Evolutionary conservation across 1,140 invertebrate species (phyloP), one percentile per base, ranked within the genome.

Genomic region (Drosophila quadrilineata): DNA sequence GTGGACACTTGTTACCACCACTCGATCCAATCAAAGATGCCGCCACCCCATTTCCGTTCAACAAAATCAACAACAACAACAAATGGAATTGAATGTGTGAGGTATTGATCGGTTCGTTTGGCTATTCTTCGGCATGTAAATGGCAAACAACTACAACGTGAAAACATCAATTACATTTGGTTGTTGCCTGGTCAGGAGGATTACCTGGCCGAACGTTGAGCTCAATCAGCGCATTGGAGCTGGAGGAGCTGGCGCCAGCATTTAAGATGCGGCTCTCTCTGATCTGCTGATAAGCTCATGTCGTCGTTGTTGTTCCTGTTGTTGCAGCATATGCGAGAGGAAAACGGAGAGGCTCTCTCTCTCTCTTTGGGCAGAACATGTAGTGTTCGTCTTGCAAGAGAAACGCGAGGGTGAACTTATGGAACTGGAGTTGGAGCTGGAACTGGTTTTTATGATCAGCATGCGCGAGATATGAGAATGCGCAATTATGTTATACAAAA

Each of bases 211-310:
- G 59, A 54, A 56, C 65, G 65, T 64, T 52, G 60, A 54, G 79
- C 75, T 85, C 79, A 85, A 85, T 85, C 79, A 86, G 80, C 79
- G 80, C 80, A 86, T 82, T 79, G 87, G 71, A 72, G 71, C 79
- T 87, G 86, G 86, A 75, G 87, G 71, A 72, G 71, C 79, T 87
- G 86, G 86, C 86, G 86, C 86, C 86, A 88, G 75, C 86, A 71
- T 88, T 88, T 88, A 88, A 88, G 86, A 88, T 88, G 86, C 86
- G 86, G 86, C 54, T 35, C 64, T 76, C 86, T 88, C 71, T 87
- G 86, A 88, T 84, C 73, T 88, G 62, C 69, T 88, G 86, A 88
- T 88, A 88, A 88, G 86, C 67, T 53, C 59, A 86, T 79, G 71
- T 68, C 68, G 59, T 68, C 45, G 58, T 46, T 22, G 58, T 35